These are phyloP conservation scores for Apodemus sylvaticus DNA, from an alignment of 2,113 vertebrate species.

Conservation along the genomic window DNA sequence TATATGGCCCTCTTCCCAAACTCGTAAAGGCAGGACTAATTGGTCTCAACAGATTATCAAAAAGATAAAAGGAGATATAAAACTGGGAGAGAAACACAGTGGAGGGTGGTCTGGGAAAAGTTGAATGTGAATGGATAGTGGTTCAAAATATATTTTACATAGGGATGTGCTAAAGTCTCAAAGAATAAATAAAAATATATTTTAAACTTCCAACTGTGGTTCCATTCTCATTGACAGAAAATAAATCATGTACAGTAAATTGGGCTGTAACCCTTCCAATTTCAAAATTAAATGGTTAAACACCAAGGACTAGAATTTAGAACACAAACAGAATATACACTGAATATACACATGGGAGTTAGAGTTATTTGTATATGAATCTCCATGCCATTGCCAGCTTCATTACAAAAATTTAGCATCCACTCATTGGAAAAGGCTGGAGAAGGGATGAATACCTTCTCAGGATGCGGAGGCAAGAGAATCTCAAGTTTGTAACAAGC, in stretches of 20 bases:
- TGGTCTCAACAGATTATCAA: not conserved
- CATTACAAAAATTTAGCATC: not conserved
- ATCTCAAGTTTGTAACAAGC: not conserved
- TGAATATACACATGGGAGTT: not conserved
- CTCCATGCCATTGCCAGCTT: not conserved
- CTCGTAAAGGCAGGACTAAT: not conserved
- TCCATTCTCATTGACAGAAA: not conserved
- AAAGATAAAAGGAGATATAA: not conserved
- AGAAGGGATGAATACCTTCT: not conserved
- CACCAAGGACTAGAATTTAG: not conserved
- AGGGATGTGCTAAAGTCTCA: not conserved
- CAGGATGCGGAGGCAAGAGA: not conserved
- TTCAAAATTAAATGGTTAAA: not conserved
- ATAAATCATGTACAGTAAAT: not conserved
- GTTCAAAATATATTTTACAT: not conserved
- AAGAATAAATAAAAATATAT: not conserved
- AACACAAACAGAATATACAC: not conserved
- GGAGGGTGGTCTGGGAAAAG: not conserved
- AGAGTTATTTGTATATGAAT: not conserved
- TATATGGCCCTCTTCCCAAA: not conserved
- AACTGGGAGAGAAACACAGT: not conserved
- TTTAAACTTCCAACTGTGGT: not conserved
- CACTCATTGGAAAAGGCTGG: not conserved
- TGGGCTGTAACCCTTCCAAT: not conserved
- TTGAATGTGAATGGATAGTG: not conserved